phyloP scores from a whole-genome alignment of 1,140 invertebrate species.

The Bombyx mori region DNA sequence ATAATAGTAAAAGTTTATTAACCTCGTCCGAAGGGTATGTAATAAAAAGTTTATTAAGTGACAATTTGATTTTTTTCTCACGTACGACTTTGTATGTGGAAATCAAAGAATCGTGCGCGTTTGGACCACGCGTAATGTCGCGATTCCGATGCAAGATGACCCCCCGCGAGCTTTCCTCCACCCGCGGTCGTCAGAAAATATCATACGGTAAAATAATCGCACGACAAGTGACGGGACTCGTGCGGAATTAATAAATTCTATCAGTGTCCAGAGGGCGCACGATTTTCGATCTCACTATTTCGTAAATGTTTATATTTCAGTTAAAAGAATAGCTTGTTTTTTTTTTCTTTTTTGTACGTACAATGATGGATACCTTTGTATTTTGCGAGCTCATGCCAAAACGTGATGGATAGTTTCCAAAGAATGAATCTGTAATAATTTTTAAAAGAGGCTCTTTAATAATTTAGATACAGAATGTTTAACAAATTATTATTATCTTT shows the following conservation, averaged over 20 bases:
- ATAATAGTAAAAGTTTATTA: slow-evolving; percentile 6
- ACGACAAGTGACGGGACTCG: slow-evolving; percentile 5
- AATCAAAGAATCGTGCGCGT: not conserved
- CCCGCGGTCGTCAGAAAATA: slow-evolving; percentile 7
- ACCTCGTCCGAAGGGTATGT: not conserved
- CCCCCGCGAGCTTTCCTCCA: not conserved
- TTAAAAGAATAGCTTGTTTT: no score
- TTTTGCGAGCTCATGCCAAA: no score
- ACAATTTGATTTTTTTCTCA: not conserved
- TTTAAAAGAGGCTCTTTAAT: no score
- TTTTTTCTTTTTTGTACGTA: no score
- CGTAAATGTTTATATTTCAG: no score
- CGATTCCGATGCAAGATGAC: slow-evolving; percentile 6
- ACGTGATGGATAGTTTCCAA: no score
- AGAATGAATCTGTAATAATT: no score
- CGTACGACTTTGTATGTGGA: not conserved
- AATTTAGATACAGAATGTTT: no score
- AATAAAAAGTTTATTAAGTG: slow-evolving; percentile 5
- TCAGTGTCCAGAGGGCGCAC: slow-evolving; percentile 5
- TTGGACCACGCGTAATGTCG: slow-evolving; percentile 6
- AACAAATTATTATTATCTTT: no score
- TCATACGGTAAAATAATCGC: slow-evolving; percentile 12
- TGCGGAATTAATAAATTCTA: slow-evolving; percentile 16
- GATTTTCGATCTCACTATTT: no score
- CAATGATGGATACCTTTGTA: no score